Conservation (phyloP, 2,888 invertebrate species). For the Erebia epiphron region DNA sequence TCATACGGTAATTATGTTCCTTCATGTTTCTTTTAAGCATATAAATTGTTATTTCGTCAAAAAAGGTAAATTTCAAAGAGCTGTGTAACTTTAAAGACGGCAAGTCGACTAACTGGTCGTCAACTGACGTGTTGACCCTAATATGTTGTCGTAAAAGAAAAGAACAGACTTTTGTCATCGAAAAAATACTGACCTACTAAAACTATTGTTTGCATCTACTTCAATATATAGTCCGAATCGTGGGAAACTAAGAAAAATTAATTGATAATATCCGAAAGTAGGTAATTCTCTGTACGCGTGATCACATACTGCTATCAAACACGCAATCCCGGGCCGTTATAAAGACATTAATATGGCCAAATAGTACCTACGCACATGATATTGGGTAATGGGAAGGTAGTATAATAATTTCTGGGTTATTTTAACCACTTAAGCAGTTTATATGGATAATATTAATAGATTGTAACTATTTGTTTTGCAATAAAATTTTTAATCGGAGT, state of each 20-base stretch:
- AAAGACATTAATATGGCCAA: constrained; percentile 68
- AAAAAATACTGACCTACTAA: background rate
- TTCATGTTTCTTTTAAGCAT: no score
- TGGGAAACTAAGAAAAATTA: constrained; percentile 35
- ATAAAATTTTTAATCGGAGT: constrained; percentile 1
- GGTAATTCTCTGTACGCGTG: constrained; percentile 61
- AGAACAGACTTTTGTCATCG: background rate
- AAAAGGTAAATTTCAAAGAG: no score
- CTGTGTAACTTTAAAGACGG: no score
- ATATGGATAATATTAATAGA: background rate
- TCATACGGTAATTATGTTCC: no score
- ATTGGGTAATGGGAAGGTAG: constrained; percentile 53
- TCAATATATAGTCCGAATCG: constrained; percentile 7
- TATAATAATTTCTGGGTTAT: constrained; percentile 35
- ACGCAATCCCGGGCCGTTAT: constrained; percentile 75
- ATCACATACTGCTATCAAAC: constrained; percentile 59
- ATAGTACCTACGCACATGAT: constrained; percentile 55
- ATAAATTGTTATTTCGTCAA: no score
- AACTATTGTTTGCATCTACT: background rate
- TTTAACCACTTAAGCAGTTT: constrained; percentile 13
- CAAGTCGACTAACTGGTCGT: no score
- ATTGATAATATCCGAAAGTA: constrained; percentile 43
- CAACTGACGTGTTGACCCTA: no score
- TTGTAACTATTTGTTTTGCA: background rate
- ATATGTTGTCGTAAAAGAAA: background rate